These are phyloP conservation scores for Carassius gibelio DNA, from an alignment of 2,113 vertebrate species.

Conservation along the genomic window DNA sequence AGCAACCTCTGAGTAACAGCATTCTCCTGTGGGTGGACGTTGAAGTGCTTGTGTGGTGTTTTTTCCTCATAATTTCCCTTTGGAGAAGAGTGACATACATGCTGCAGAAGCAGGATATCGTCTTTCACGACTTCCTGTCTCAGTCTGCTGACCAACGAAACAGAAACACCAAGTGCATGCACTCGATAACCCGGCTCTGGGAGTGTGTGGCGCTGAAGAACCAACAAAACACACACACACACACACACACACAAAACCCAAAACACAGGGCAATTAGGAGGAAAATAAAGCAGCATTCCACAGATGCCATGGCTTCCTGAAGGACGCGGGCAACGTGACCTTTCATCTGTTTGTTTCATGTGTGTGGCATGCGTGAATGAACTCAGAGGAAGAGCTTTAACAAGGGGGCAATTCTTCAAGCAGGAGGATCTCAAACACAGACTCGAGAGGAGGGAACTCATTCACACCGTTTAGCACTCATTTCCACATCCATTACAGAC, in stretches of 20 bases:
- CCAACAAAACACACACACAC: conserved; percentile 17
- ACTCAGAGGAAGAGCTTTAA: conserved; percentile 22
- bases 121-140: conserved; percentile 37
- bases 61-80: neutral
- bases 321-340: conserved; percentile 34
- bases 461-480: conserved; percentile 3
- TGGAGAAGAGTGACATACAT: neutral
- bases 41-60: neutral
- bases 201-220: conserved; percentile 37
- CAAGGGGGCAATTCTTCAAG: neutral
- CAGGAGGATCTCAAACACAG: conserved; percentile 1
- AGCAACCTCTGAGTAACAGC: neutral
- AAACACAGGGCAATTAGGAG: conserved; percentile 41
- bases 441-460: conserved; percentile 21
- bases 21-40: neutral
- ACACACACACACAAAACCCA: conserved; percentile 14
- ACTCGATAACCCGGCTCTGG: conserved; percentile 45
- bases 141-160: conserved; percentile 35
- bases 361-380: neutral
- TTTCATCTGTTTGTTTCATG: conserved; percentile 24
- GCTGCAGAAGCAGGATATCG: conserved; percentile 29
- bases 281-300: conserved; percentile 58
- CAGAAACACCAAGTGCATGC: neutral
- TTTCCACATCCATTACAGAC: neutral
- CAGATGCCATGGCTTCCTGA: conserved; percentile 39